Evolutionary conservation across 2,888 invertebrate species (phyloP), one percentile per base, ranked within the genome.

Genomic region (Drosophila picticornis): DNA sequence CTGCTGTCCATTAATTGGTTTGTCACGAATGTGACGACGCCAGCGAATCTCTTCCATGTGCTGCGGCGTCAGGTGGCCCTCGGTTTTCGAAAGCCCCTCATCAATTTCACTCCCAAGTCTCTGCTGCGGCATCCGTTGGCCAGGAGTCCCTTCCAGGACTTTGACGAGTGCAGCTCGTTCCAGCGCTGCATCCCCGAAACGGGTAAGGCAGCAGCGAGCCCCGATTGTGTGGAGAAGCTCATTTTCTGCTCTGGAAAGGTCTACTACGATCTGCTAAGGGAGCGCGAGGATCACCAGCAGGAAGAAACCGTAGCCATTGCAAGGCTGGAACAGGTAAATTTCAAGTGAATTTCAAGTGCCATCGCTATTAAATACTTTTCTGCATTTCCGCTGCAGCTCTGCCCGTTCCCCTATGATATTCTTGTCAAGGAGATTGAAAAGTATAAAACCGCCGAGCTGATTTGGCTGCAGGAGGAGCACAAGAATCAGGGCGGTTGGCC

Each of bases 81-180:
- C 90, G 98, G 98, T 0, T 99, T 99, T 96, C 96, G 99, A 88
- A 99, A 99, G 94, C 99, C 99, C 32, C 95, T 99, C 81, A 96
- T 99, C 84, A 94, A 99, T 60, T 98, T 99, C 96, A 98, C 99
- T 60, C 99, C 99, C 66, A 99, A 99, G 94, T 98, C 98, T 31
- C 94, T 99, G 91, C 95, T 99, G 78, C 95, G 99, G 80, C 98
- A 98, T 92, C 99, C 99, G 2, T 97, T 98, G 93, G 98, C 98
- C 52, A 96, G 96, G 88, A 99, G 99, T 66, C 96, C 96, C 71
- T 98, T 99, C 92, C 97, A 98, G 91, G 96, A 98, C 63, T 99
- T 99, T 97, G 94, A 94, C 51, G 96, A 97, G 59, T 95, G 96
- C 74, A 97, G 97, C 22, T 94, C 95, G 77, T 98, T 98, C 93